Base-by-base conservation (phyloP, 2,113 vertebrate species). In the Rostratula benghalensis region DNA sequence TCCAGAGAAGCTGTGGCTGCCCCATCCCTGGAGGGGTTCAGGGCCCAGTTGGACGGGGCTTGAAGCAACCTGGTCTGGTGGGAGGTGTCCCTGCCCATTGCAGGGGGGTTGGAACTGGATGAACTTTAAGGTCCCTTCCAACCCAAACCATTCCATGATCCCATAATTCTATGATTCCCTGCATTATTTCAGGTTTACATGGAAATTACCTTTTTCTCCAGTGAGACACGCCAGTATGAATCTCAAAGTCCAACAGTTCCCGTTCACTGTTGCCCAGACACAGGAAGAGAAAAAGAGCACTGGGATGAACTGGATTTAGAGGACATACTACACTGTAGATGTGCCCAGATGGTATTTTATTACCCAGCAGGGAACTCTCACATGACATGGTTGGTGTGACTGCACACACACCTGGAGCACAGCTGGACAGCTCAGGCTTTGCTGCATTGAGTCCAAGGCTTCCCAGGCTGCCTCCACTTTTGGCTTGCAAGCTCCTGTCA, bases 301-400 rank as follows among this genome's bases (percentile, higher is more conserved):
- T 45, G 65, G 51, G 18, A 16, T 71, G 65, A 61, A 25, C 16
- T 35, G 48, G 13, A 6, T 76, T 60, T 59, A 69, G 50, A 46
- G 28, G 31, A 39, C 27, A 53, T 51, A 39, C 59, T 16, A 21
- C 22, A 6, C 23, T 51, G 16, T 37, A 83, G n/a, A 59, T 2
- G 1, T 54, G 59, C 39, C 41, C 46, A 4, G 2, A 25, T 9
- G 24, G 21, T 45, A 46, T n/a, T 33, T 33, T 15, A 13, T 48
- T 30, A 28, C 28, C 16, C 56, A 39, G 19, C 61, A 27, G 19
- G 61, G 22, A 89, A 46, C 69, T 41, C 24, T 88, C 31, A 3
- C 8, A 4, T 4, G 20, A 28, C 7, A 2, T 0, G 9, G 12
- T 14, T 17, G 22, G 13, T 37, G 81, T 45, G 59, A 14, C 8